Evolutionary conservation across 1,140 invertebrate species (phyloP).

Genomic region (Macrobrachium nipponense): DNA sequence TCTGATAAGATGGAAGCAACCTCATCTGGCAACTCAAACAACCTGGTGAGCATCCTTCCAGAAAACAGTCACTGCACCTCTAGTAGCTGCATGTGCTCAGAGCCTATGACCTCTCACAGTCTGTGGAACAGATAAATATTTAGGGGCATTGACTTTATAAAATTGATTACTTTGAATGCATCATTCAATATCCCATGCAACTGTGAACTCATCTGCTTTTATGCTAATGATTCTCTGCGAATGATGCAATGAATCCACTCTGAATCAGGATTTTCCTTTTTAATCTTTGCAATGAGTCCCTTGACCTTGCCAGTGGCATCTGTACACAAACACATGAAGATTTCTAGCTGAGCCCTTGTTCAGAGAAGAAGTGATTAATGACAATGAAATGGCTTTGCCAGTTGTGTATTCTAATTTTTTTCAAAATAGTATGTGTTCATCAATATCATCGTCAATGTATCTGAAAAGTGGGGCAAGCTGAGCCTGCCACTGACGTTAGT

Average conservation of each 20-base stretch:
- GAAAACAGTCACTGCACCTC: neutral
- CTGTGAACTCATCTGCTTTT: neutral
- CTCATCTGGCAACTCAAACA: neutral
- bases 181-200: neutral
- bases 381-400: constrained; percentile 18
- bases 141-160: constrained; percentile 23
- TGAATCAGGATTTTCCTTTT: constrained; percentile 2
- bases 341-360: neutral
- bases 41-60: neutral
- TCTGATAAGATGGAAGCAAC: no score
- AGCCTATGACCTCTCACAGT: neutral
- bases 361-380: neutral
- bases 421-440: neutral
- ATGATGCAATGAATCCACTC: constrained; percentile 38
- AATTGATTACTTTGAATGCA: constrained; percentile 24
- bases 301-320: no score
- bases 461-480: constrained; percentile 26
- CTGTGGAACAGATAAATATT: constrained; percentile 4
- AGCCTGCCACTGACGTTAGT: constrained; percentile 25
- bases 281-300: neutral
- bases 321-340: no score
- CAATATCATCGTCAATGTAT: constrained; percentile 12
- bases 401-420: constrained; percentile 4
- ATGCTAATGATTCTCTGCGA: constrained; percentile 24
- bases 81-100: constrained; percentile 5